These are phyloP conservation scores for Blennius ocellaris DNA, from an alignment of 2,113 vertebrate species.

Conservation along the genomic window DNA sequence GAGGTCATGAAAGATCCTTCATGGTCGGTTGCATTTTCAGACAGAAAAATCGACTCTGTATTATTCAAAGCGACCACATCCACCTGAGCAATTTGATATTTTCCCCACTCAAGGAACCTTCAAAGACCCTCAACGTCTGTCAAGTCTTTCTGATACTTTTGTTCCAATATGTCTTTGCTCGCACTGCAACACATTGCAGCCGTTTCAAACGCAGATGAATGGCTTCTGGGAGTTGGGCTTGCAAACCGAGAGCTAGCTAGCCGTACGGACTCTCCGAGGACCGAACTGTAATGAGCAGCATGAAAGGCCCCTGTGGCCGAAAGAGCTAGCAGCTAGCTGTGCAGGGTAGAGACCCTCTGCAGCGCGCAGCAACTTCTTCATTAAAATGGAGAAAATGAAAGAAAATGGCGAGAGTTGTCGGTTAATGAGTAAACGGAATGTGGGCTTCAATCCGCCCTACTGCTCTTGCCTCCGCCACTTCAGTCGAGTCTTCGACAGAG, in stretches of 20 bases:
- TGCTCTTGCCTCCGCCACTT: slow-evolving; percentile 8
- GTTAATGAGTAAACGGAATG: slow-evolving; percentile 23
- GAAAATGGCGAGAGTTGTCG: slow-evolving; percentile 17
- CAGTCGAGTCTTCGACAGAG: slow-evolving; percentile 43
- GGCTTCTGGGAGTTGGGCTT: slow-evolving; percentile 36
- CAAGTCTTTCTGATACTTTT: neutral
- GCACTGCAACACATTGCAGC: neutral
- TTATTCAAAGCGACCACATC: neutral
- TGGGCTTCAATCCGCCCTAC: neutral
- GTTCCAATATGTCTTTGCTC: slow-evolving; percentile 6
- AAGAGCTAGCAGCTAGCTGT: slow-evolving; percentile 24
- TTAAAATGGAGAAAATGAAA: slow-evolving; percentile 20
- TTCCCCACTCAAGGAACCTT: too few relatives aligned
- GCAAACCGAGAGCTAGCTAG: slow-evolving; percentile 14
- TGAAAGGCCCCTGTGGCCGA: slow-evolving; percentile 38
- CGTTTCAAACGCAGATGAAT: slow-evolving; percentile 46
- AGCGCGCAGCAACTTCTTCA: neutral
- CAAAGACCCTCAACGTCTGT: neutral
- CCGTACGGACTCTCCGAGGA: slow-evolving; percentile 26
- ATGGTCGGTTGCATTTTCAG: too few relatives aligned
- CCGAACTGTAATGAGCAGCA: slow-evolving; percentile 55
- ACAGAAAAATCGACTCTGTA: too few relatives aligned
- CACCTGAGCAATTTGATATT: neutral
- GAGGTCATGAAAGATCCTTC: neutral
- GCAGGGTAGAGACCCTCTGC: slow-evolving; percentile 17